Conservation (phyloP, 2,888 invertebrate genomes). For the Sphaerophoria rueppellii region DNA sequence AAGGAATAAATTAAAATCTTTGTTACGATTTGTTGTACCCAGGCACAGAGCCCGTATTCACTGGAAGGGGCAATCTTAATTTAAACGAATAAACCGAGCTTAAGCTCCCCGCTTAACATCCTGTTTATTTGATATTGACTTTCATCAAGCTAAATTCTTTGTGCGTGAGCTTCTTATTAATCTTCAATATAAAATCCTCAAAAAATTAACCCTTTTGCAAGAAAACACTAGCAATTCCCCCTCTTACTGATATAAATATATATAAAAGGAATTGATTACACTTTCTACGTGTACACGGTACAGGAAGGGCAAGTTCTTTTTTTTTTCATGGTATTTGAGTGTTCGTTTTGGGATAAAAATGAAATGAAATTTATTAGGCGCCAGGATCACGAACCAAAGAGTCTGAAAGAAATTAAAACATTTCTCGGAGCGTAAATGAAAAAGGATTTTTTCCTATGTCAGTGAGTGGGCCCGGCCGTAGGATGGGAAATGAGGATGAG, state of each 20-base stretch:
- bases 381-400: slow-evolving; percentile 73
- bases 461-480: not conserved
- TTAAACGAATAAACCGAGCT: slow-evolving; percentile 8
- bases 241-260: slow-evolving; percentile 34
- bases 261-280: slow-evolving; percentile 67
- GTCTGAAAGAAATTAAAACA: slow-evolving; percentile 74
- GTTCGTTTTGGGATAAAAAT: slow-evolving; percentile 72
- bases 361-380: slow-evolving; percentile 74
- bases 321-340: slow-evolving; percentile 48
- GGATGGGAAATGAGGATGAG: no score
- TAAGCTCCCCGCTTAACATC: slow-evolving; percentile 11
- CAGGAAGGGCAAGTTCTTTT: slow-evolving; percentile 26
- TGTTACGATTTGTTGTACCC: not conserved
- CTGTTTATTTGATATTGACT: slow-evolving; percentile 58
- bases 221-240: slow-evolving; percentile 41
- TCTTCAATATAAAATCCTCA: slow-evolving; percentile 66
- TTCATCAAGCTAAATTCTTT: slow-evolving; percentile 47
- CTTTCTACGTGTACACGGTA: slow-evolving; percentile 53
- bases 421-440: slow-evolving; percentile 71
- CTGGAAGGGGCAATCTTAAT: not conserved
- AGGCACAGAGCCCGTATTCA: not conserved
- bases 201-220: slow-evolving; percentile 64
- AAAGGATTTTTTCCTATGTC: slow-evolving; percentile 50
- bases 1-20: slow-evolving; percentile 7
- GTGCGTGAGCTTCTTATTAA: slow-evolving; percentile 70